Conservation (phyloP, 2,113 vertebrate species). For the Sylvia atricapilla region DNA sequence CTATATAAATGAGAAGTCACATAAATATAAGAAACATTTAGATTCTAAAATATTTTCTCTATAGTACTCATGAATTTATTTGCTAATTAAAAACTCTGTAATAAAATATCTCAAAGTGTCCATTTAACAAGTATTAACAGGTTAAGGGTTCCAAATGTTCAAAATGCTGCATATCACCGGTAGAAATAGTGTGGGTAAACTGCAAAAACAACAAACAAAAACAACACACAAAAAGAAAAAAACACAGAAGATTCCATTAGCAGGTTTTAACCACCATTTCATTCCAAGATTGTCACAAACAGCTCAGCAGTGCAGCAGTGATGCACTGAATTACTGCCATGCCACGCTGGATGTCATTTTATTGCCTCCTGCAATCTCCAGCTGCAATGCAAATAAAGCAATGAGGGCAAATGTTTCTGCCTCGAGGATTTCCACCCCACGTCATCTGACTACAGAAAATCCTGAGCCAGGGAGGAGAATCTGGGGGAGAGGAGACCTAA, state of each 20-base stretch:
- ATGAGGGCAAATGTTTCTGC: neutral
- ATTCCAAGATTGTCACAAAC: neutral
- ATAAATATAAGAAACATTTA: slow-evolving; percentile 91
- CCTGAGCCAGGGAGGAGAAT: neutral
- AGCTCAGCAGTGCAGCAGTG: neutral
- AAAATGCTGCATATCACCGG: slow-evolving; percentile 79
- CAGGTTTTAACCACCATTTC: neutral
- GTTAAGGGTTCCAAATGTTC: slow-evolving; percentile 68
- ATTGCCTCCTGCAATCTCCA: neutral
- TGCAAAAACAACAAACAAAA: slow-evolving; percentile 55
- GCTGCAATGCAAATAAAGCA: neutral
- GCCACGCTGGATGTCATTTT: neutral
- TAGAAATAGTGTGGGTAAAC: slow-evolving; percentile 98
- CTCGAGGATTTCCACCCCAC: neutral
- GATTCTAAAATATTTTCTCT: slow-evolving; percentile 87
- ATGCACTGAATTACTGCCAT: neutral
- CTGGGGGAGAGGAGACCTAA: neutral
- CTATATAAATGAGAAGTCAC: slow-evolving; percentile 81
- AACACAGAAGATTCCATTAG: neutral
- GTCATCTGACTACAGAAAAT: neutral
- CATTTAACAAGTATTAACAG: slow-evolving; percentile 76
- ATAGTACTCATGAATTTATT: slow-evolving; percentile 78
- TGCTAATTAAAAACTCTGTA: slow-evolving; percentile 85
- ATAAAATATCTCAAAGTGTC: slow-evolving; percentile 84
- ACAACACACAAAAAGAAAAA: neutral